Conservation (phyloP, 1,140 invertebrate genomes). For the Drosophila insularis region DNA sequence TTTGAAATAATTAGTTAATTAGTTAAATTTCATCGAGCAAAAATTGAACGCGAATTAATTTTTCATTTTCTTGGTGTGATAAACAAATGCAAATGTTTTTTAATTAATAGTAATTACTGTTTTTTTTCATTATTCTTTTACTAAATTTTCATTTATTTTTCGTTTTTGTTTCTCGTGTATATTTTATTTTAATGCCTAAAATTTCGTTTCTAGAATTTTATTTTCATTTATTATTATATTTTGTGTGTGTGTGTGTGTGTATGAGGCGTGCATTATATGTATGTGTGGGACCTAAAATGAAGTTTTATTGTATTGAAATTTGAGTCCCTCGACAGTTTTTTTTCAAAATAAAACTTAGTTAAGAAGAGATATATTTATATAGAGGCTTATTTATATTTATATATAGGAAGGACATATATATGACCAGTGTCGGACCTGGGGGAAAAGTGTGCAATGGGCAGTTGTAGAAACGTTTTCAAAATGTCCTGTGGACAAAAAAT, state of each 20-base stretch:
- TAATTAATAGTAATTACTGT: not conserved
- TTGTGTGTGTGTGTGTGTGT: not conserved
- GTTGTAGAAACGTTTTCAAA: not conserved
- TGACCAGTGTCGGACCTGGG: no score
- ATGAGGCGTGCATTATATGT: slow-evolving; percentile 42
- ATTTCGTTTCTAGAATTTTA: slow-evolving; percentile 47
- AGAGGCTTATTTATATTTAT: not conserved
- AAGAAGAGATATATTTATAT: not conserved
- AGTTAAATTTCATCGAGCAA: slow-evolving; percentile 52
- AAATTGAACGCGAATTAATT: slow-evolving; percentile 71
- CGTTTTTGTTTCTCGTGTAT: slow-evolving; percentile 46
- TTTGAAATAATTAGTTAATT: slow-evolving; percentile 5
- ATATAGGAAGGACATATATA: not conserved
- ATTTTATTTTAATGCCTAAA: slow-evolving; percentile 74
- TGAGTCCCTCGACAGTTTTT: slow-evolving; percentile 72
- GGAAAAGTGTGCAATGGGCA: no score
- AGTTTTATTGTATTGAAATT: slow-evolving; percentile 73
- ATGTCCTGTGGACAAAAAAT: not conserved
- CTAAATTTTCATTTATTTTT: slow-evolving; percentile 17
- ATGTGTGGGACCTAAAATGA: slow-evolving; percentile 61
- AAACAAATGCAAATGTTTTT: slow-evolving; percentile 6
- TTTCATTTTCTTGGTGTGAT: slow-evolving; percentile 27
- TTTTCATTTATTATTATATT: slow-evolving; percentile 20
- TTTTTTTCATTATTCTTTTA: slow-evolving; percentile 31
- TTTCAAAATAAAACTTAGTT: not conserved